Conservation (phyloP, 2,797 vertebrate genomes). For the Fringilla coelebs region DNA sequence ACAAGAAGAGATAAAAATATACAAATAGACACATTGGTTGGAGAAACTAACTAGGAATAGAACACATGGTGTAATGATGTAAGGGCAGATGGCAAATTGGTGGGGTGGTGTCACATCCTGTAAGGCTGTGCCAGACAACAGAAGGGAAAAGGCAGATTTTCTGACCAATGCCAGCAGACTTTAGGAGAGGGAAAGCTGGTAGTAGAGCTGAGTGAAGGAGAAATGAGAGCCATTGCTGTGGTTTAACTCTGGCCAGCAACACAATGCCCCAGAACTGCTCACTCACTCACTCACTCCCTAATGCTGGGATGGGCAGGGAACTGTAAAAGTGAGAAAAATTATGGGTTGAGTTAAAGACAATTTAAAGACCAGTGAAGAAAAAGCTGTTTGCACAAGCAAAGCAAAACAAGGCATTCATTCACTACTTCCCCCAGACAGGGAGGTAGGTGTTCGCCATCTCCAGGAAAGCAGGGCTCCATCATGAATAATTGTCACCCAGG, state of each 20-base stretch:
- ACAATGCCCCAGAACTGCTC: background rate
- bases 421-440: background rate
- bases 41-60: background rate
- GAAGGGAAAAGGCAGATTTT: background rate
- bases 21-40: background rate
- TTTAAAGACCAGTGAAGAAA: background rate
- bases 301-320: too few species aligned
- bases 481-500: background rate
- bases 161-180: background rate
- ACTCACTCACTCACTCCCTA: background rate
- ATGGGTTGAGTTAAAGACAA: background rate
- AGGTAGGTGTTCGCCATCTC: too few species aligned
- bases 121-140: constrained; percentile 10
- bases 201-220: background rate
- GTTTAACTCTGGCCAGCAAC: background rate
- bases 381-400: background rate
- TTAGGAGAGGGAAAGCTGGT: background rate
- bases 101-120: background rate
- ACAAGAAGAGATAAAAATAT: background rate
- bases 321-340: background rate
- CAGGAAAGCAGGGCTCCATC: background rate
- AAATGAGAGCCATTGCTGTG: background rate
- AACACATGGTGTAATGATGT: background rate
- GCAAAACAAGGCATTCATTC: background rate
- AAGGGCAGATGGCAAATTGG: constrained; percentile 37